Conservation (phyloP, 2,797 vertebrate species). For the Rhynchotus rufescens region DNA sequence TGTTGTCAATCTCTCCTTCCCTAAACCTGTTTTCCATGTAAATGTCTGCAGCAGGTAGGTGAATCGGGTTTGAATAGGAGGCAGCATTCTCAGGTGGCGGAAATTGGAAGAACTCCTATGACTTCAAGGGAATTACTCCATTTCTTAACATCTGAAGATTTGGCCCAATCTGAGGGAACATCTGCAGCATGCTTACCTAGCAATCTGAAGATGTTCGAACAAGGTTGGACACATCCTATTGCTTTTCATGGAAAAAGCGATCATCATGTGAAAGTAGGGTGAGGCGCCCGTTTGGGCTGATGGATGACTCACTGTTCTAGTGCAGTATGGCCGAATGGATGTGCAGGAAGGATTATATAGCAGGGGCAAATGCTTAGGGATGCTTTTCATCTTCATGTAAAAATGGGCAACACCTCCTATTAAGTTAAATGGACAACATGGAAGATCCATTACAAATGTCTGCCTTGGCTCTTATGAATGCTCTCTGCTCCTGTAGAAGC, state of each 20-base stretch:
- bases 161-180: not conserved
- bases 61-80: not conserved
- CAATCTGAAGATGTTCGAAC: not conserved
- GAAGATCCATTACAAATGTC: not conserved
- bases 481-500: not conserved
- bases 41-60: constrained; percentile 11
- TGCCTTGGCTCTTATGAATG: not conserved
- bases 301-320: not conserved
- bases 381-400: not conserved
- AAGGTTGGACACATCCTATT: not conserved
- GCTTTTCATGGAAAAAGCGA: not conserved
- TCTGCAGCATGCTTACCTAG: not conserved
- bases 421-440: not conserved
- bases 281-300: not conserved
- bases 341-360: not conserved
- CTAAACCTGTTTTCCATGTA: constrained; percentile 56
- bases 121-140: constrained; percentile 25
- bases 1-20: constrained; percentile 42
- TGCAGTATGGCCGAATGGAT: not conserved
- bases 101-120: constrained; percentile 27
- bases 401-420: not conserved
- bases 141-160: not conserved
- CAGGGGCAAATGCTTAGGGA: not conserved
- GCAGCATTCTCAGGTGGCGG: constrained; percentile 47
- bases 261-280: not conserved